Percentiles rank a stretch among this genome's conserved stretches.
These are phyloP conservation scores for Tapera naevia DNA, from an alignment of 2,797 vertebrate genomes.

Conservation along the genomic window DNA sequence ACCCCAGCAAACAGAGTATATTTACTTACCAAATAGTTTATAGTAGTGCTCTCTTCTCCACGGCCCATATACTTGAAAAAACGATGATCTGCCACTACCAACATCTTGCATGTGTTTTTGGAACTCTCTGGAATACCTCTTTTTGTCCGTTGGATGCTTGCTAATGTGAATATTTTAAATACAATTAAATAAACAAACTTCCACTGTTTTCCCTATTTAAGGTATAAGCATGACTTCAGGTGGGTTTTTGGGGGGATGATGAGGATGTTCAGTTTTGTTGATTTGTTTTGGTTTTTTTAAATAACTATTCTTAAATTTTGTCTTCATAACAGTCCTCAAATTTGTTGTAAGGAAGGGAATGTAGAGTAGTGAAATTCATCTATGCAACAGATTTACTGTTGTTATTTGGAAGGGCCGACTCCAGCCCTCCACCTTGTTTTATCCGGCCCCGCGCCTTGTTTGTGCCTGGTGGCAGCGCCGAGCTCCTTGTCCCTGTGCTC, in stretches of 20 bases:
- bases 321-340: background rate
- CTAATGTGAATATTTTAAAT: constrained; percentile 66
- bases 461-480: too few species aligned
- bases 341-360: background rate
- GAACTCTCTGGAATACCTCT: constrained; percentile 74
- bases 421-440: too few species aligned
- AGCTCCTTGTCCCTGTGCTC: too few species aligned
- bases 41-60: constrained; percentile 93
- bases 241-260: background rate
- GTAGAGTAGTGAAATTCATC: background rate
- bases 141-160: constrained; percentile 79
- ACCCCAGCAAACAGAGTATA: background rate
- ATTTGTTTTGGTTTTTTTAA: background rate
- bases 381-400: background rate
- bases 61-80: constrained; percentile 95
- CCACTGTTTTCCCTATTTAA: background rate
- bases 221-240: background rate
- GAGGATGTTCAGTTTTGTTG: background rate
- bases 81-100: constrained; percentile 96
- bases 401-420: too few species aligned
- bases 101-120: constrained; percentile 92
- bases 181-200: constrained; percentile 31
- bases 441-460: too few species aligned
- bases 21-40: constrained; percentile 91
- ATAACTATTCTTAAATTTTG: background rate